Evolutionary conservation across 2,888 invertebrate species (phyloP), one percentile per base, ranked within the genome.

Genomic region (Drosophila prolongata): DNA sequence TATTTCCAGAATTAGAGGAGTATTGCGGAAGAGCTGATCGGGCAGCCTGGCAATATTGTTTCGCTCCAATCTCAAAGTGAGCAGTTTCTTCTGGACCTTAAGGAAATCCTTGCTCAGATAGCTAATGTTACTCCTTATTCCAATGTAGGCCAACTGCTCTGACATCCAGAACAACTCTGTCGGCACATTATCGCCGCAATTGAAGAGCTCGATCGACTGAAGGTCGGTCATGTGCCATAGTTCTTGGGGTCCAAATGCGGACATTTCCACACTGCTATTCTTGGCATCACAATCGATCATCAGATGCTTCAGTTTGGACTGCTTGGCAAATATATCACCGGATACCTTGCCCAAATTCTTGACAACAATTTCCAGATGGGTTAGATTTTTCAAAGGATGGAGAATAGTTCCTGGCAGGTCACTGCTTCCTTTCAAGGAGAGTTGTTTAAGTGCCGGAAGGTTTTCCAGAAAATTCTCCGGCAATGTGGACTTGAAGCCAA

Each of bases 101-200:
- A 86, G 69, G 0, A 86, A 82, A 4, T 86, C 85, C 11, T 74
- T 77, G 57, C 85, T 79, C 2, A 86, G 35, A 8, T 85, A 82
- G 30, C 87, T 85, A 0, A 86, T 85, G 52, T 84, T 82, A 35
- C 87, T 87, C 1, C 76, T 65, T 5, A 86, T 87, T 35, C 78
- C 77, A 1, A 86, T 79, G 16, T 80, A 79, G 14, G 79, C 80
- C 2, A 86, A 64, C 13, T 87, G 71, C 19, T 70, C 76, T 1
- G 80, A 77, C 24, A 82, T 85, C 85, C 87, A 87, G 44, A 86
- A 86, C 6, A 86, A 8, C 11, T 85, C 83, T 0, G 77, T 79
- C 0, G 85, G 85, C 47, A 86, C 79, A 70, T 85, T 82, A 8
- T 87, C 85, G 0, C 87, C 85, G 24, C 85, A 86, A 10, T 85